These are phyloP conservation scores for Cossypha dichroa DNA, from an alignment of 2,797 vertebrate species.

Conservation along the genomic window DNA sequence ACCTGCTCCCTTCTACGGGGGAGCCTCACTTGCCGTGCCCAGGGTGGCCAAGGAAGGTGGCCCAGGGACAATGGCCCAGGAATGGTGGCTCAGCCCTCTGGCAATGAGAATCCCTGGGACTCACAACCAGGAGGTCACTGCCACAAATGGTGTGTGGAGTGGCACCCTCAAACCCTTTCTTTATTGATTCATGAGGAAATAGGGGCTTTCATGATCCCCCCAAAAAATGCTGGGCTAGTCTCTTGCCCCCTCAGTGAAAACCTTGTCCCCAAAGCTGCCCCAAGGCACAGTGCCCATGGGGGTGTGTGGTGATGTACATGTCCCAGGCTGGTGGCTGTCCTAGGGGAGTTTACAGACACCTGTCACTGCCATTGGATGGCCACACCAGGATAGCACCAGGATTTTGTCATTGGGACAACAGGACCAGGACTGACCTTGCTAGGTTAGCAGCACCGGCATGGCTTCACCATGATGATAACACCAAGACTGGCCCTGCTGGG, in stretches of 20 bases:
- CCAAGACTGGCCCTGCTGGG: not conserved
- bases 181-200: not conserved
- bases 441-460: not conserved
- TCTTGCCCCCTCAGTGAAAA: not conserved
- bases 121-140: not conserved
- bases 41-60: not conserved
- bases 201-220: rapidly evolving
- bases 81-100: not conserved
- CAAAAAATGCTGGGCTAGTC: not conserved
- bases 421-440: not conserved
- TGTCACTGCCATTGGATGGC: not conserved
- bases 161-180: not conserved
- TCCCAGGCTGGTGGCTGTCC: not conserved
- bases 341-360: not conserved
- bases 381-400: not conserved
- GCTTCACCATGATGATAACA: not conserved
- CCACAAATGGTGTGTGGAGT: not conserved
- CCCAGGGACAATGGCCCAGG: not conserved
- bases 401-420: not conserved
- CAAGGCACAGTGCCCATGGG: not conserved
- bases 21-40: not conserved
- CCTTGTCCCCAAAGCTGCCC: not conserved
- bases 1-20: not conserved
- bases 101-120: not conserved
- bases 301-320: not conserved